Evolutionary conservation across 2,888 invertebrate genomes (phyloP).

Genomic region (Limnephilus rhombicus): DNA sequence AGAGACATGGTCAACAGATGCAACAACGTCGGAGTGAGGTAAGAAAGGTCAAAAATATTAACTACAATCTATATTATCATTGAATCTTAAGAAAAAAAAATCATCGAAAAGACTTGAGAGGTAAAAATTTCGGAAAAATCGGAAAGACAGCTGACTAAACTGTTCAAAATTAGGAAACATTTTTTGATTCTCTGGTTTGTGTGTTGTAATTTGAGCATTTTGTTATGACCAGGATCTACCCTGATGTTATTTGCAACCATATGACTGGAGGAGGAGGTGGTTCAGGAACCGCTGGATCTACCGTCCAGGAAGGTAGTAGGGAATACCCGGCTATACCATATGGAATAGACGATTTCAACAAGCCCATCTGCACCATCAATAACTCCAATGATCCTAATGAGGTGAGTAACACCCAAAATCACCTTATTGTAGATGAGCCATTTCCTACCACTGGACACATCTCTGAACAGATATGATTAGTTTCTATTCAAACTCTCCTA

Average conservation of each 20-base stretch:
- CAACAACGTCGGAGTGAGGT: slow-evolving; percentile 86
- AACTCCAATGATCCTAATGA: slow-evolving; percentile 77
- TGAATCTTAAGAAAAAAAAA: not conserved
- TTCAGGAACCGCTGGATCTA: slow-evolving; percentile 80
- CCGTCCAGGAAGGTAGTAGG: slow-evolving; percentile 74
- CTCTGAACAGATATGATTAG: too few relatives aligned
- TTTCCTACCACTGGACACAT: too few relatives aligned
- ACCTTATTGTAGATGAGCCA: too few relatives aligned
- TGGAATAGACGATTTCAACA: slow-evolving; percentile 77
- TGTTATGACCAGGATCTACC: slow-evolving; percentile 78
- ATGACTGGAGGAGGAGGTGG: slow-evolving; percentile 81
- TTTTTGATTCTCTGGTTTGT: too few relatives aligned
- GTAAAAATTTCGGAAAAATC: too few relatives aligned
- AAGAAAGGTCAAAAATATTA: slow-evolving; percentile 23
- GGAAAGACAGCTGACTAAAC: too few relatives aligned
- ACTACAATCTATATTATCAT: not conserved
- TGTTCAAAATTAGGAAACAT: too few relatives aligned
- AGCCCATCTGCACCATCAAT: slow-evolving; percentile 72
- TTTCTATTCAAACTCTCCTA: too few relatives aligned
- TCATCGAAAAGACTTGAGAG: too few relatives aligned
- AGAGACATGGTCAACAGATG: slow-evolving; percentile 86
- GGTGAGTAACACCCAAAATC: slow-evolving; percentile 69
- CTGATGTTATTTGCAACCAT: slow-evolving; percentile 87
- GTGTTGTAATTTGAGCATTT: not conserved
- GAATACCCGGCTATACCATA: slow-evolving; percentile 79